Conservation (phyloP, 2,113 vertebrate species). For the Corythoichthys haematopterus region DNA sequence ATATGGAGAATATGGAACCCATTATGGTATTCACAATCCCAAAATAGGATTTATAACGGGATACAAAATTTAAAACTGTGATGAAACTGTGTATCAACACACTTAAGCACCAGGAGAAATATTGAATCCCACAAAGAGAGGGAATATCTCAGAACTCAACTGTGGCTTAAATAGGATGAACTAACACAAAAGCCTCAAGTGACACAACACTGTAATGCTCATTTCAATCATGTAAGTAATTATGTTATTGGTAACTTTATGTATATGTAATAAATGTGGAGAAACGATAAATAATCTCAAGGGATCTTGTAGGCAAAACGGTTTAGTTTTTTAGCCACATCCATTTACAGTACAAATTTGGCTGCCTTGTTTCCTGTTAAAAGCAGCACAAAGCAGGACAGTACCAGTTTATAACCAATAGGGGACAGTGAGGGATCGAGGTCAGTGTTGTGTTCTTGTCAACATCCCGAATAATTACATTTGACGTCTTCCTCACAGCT, state of each 20-base stretch:
- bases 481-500: neutral
- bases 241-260: neutral
- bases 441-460: conserved; percentile 6
- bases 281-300: neutral
- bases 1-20: no score
- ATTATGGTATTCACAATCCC: no score
- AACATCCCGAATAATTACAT: neutral
- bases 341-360: neutral
- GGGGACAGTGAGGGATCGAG: conserved; percentile 61
- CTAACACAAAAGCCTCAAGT: neutral
- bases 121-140: neutral
- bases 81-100: neutral
- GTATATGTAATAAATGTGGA: no score
- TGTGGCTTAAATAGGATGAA: neutral
- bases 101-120: neutral
- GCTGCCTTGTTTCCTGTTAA: neutral
- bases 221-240: neutral
- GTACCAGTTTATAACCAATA: conserved; percentile 16
- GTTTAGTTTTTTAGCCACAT: neutral
- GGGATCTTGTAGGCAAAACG: neutral
- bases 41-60: no score
- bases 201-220: neutral
- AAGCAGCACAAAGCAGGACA: neutral
- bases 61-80: neutral
- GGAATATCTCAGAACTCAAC: neutral